Conservation (phyloP, 2,113 vertebrate species). For the Dinomys branickii region DNA sequence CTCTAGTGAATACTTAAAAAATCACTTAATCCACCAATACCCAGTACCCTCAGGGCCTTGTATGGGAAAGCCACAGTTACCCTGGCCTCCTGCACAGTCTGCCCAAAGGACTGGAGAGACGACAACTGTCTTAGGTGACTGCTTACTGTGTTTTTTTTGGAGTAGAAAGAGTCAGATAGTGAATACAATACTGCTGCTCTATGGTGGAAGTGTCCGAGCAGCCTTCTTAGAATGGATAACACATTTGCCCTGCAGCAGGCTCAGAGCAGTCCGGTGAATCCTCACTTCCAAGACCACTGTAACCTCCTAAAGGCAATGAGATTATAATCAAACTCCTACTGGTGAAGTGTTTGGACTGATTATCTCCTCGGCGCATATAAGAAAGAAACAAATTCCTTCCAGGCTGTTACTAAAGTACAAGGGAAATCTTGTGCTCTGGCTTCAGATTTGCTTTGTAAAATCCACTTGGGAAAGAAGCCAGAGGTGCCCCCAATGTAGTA, state of each 20-base stretch:
- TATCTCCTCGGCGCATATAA: slow-evolving; percentile 53
- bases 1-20: slow-evolving; percentile 21
- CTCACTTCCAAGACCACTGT: slow-evolving; percentile 34
- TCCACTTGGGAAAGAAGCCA: slow-evolving; percentile 7
- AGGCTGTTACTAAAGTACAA: slow-evolving; percentile 40
- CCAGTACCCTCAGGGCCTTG: not conserved
- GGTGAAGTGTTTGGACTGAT: slow-evolving; percentile 37
- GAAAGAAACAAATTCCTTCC: slow-evolving; percentile 48
- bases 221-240: not conserved
- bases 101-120: not conserved
- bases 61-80: slow-evolving; percentile 1
- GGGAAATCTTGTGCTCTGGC: slow-evolving; percentile 55
- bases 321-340: slow-evolving; percentile 42
- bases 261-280: not conserved
- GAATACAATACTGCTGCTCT: not conserved
- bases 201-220: not conserved
- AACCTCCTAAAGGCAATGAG: not conserved
- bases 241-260: not conserved
- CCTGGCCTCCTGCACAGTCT: not conserved
- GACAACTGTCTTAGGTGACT: not conserved
- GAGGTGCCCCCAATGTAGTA: not conserved
- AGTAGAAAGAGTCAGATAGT: not conserved
- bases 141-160: not conserved
- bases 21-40: slow-evolving; percentile 11
- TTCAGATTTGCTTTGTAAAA: slow-evolving; percentile 61